Conservation (phyloP, 2,888 invertebrate genomes). For the Epirrhoe tristata region DNA sequence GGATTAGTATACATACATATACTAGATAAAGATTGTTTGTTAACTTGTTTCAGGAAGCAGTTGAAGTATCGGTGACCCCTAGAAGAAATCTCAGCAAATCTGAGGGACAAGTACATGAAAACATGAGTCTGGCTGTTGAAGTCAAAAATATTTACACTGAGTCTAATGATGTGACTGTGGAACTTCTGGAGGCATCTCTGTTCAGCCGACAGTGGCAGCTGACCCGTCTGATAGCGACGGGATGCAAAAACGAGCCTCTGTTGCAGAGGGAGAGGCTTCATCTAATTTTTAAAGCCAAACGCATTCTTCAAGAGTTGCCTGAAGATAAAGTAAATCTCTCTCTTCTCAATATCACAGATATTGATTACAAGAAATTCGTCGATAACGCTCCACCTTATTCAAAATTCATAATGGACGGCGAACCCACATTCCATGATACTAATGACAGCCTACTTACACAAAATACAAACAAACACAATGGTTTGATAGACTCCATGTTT, state of each 20-base stretch:
- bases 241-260: conserved; percentile 59
- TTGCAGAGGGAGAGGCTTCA: conserved; percentile 72
- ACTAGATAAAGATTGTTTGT: not conserved
- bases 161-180: conserved; percentile 86
- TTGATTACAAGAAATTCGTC: conserved; percentile 49
- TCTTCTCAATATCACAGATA: conserved; percentile 64
- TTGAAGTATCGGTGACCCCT: conserved; percentile 83
- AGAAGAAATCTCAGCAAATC: conserved; percentile 77
- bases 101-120: conserved; percentile 73
- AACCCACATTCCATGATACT: conserved; percentile 59
- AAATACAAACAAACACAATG: conserved; percentile 47
- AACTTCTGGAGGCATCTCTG: conserved; percentile 85
- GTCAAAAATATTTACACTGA: conserved; percentile 89
- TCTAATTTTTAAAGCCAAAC: conserved; percentile 67
- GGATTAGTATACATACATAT: no score
- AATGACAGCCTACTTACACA: conserved; percentile 50
- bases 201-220: conserved; percentile 87
- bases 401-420: conserved; percentile 65
- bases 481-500: conserved; percentile 77
- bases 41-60: conserved; percentile 76
- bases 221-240: conserved; percentile 66
- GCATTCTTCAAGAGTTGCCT: conserved; percentile 55
- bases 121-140: conserved; percentile 88
- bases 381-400: conserved; percentile 63
- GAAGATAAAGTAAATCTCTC: conserved; percentile 66